A percentile compares a stretch with the other conserved stretches of the same genome.
Conservation (phyloP, 64 coral and sea anemone genomes). For the Pocillopora damicornis region DNA sequence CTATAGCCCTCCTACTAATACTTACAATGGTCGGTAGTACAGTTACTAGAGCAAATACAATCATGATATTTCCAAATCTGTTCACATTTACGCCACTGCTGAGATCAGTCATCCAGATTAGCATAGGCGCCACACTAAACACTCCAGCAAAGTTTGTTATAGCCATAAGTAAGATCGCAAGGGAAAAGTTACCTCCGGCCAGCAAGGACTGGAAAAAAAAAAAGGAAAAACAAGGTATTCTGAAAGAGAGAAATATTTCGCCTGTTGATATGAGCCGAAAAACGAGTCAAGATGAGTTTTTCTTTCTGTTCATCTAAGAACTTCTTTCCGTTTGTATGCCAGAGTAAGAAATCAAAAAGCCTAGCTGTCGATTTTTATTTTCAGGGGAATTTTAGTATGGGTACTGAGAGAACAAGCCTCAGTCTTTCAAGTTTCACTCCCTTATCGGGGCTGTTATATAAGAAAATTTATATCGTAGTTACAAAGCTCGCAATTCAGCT, state of each 20-base stretch:
- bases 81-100: constrained; percentile 39
- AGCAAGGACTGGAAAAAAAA: constrained; percentile 27
- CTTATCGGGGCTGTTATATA: too few relatives aligned
- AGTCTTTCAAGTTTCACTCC: too few relatives aligned
- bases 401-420: too few relatives aligned
- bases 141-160: constrained; percentile 76
- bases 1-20: not conserved
- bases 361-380: too few relatives aligned
- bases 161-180: constrained; percentile 67
- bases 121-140: constrained; percentile 60
- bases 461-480: too few relatives aligned
- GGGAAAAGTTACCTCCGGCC: constrained; percentile 72
- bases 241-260: not conserved
- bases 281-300: too few relatives aligned
- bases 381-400: too few relatives aligned
- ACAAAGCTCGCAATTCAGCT: too few relatives aligned
- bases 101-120: constrained; percentile 66
- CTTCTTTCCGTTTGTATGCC: too few relatives aligned
- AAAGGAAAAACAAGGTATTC: not conserved
- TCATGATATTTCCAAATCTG: constrained; percentile 51
- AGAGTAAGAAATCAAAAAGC: too few relatives aligned
- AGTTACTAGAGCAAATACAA: constrained; percentile 48
- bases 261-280: too few relatives aligned
- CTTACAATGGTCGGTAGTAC: constrained; percentile 71
- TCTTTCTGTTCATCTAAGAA: too few relatives aligned